phyloP scores from a whole-genome alignment of 2,797 vertebrate species.

The Enteromius trimaculatus region DNA sequence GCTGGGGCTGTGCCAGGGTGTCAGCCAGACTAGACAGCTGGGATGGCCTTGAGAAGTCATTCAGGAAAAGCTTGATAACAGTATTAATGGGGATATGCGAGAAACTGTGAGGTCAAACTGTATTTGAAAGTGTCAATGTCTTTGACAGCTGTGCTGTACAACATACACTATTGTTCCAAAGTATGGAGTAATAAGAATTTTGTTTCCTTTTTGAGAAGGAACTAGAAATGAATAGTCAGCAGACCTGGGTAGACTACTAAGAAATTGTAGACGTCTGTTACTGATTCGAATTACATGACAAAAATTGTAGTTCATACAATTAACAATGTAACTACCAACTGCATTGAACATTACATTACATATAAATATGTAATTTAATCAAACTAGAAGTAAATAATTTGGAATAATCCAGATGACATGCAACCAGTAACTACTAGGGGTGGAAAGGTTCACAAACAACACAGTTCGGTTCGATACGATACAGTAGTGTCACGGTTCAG shows the following conservation, averaged over 20 bases:
- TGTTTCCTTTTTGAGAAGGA: not conserved
- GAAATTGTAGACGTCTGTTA: not conserved
- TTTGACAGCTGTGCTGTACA: not conserved
- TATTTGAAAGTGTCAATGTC: not conserved
- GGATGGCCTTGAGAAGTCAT: slow-evolving; percentile 17
- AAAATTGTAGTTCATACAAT: not conserved
- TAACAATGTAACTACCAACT: not conserved
- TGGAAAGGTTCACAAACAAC: no score
- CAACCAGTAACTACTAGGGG: no score
- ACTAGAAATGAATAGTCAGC: not conserved
- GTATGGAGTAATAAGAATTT: not conserved
- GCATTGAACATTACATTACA: not conserved
- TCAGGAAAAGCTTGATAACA: slow-evolving; percentile 19
- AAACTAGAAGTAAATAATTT: no score
- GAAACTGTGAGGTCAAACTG: not conserved
- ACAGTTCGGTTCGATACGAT: no score
- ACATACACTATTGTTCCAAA: not conserved
- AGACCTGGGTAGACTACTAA: not conserved
- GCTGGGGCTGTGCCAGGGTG: slow-evolving; percentile 4
- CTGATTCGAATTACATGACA: not conserved
- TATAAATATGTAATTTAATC: no score
- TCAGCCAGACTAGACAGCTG: slow-evolving; percentile 12
- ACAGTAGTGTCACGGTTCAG: no score
- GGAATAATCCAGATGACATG: no score
- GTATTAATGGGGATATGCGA: not conserved